A percentile compares a stretch with the other conserved stretches of the same genome.
These are phyloP conservation scores for Strigops habroptila DNA, from an alignment of 2,113 vertebrate genomes.

Conservation along the genomic window DNA sequence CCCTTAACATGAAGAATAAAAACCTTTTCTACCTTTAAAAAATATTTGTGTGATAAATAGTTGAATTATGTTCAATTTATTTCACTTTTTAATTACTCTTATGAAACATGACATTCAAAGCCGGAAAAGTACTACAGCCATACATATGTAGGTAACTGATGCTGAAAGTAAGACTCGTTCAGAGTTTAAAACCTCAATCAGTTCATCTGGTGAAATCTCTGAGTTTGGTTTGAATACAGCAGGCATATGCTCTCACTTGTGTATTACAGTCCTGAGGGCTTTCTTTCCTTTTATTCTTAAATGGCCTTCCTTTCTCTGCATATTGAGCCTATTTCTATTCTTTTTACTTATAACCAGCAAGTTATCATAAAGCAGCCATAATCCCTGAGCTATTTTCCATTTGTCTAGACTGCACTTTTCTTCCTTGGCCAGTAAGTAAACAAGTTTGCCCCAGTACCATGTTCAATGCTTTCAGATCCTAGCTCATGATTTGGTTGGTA, in stretches of 20 bases:
- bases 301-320: neutral
- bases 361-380: neutral
- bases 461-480: neutral
- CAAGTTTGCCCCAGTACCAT: neutral
- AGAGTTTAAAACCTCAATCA: neutral
- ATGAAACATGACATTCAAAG: neutral
- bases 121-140: neutral
- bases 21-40: neutral
- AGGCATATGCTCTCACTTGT: neutral
- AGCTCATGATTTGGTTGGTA: neutral
- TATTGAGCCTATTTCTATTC: neutral
- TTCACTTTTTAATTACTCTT: neutral
- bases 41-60: neutral
- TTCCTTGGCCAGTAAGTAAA: neutral
- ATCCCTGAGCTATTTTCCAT: neutral
- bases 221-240: neutral
- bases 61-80: neutral
- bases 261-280: neutral
- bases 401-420: neutral
- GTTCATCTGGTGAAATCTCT: neutral
- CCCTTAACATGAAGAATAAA: neutral
- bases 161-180: neutral
- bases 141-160: neutral
- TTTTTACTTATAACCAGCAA: neutral
- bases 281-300: neutral